These are phyloP conservation scores for Orchesella cincta DNA, from an alignment of 1,140 invertebrate species.

Conservation along the genomic window DNA sequence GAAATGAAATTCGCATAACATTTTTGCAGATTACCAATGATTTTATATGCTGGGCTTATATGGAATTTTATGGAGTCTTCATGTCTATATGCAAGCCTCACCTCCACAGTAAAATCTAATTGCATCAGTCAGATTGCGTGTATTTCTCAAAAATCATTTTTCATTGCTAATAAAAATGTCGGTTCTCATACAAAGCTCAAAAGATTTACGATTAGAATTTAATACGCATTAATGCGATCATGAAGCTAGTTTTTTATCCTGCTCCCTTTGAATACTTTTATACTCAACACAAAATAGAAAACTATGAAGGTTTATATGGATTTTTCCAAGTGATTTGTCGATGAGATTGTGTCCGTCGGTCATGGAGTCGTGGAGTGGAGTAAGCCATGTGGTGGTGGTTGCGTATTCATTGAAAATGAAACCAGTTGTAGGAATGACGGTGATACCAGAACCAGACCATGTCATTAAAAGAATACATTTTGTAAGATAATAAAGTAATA, in stretches of 20 bases:
- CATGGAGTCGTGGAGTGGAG: not conserved
- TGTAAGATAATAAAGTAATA: constrained; percentile 20
- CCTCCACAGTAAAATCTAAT: too few species aligned
- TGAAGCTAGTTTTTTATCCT: not conserved
- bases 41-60: too few species aligned
- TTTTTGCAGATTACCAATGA: too few species aligned
- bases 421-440: not conserved
- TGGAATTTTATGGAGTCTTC: not conserved
- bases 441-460: not conserved
- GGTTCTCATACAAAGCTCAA: not conserved
- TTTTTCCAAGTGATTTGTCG: not conserved
- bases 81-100: too few species aligned
- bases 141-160: too few species aligned
- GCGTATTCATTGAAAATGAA: not conserved
- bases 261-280: too few species aligned
- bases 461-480: constrained; percentile 16
- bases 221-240: not conserved
- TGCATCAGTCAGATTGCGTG: too few species aligned
- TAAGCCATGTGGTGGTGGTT: not conserved
- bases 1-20: too few species aligned
- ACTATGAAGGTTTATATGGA: not conserved
- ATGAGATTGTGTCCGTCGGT: not conserved
- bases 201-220: not conserved
- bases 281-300: too few species aligned
- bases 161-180: not conserved